These are phyloP conservation scores for Epistrophe eligans DNA, from an alignment of 2,888 invertebrate species.

Conservation along the genomic window DNA sequence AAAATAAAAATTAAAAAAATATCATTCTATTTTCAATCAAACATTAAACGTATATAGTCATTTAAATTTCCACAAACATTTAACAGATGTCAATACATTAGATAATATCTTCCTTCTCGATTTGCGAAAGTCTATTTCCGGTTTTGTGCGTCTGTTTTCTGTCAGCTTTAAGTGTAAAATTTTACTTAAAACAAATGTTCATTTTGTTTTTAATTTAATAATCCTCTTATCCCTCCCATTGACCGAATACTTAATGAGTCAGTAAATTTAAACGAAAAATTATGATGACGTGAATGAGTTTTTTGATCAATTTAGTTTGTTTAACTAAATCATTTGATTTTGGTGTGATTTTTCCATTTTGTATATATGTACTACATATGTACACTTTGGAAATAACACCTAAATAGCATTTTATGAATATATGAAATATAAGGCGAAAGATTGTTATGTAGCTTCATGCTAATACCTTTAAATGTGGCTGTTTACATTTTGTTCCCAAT, in stretches of 20 bases:
- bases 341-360: background rate
- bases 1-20: background rate
- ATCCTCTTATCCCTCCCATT: conserved; percentile 20
- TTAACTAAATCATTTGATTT: background rate
- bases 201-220: background rate
- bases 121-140: conserved; percentile 4
- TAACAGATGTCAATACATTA: conserved; percentile 36
- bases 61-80: conserved; percentile 27
- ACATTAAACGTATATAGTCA: conserved; percentile 5
- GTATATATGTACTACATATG: background rate
- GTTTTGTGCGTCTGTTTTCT: conserved; percentile 9
- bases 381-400: no score
- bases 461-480: no score
- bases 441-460: no score
- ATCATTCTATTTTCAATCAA: no score
- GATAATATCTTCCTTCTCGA: background rate
- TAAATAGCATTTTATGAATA: no score
- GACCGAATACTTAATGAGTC: conserved; percentile 40
- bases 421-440: no score
- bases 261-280: conserved; percentile 9
- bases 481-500: no score
- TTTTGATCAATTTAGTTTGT: conserved; percentile 8
- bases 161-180: background rate
- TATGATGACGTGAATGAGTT: conserved; percentile 34
- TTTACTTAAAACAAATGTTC: background rate